These are phyloP conservation scores for Hippoglossus stenolepis DNA, from an alignment of 2,113 vertebrate genomes.

Conservation along the genomic window DNA sequence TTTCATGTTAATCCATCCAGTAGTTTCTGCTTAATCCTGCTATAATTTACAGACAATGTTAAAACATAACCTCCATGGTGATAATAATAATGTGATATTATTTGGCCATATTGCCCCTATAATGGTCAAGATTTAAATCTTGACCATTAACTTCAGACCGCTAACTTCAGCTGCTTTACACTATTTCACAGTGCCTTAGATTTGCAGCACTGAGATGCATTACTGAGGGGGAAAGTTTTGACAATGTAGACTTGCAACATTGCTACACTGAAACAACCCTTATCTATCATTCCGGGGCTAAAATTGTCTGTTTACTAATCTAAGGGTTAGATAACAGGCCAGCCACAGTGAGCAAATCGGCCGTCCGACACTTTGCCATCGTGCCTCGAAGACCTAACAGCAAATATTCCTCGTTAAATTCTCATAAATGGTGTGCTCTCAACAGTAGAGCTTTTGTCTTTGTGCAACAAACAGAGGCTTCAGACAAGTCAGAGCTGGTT, in stretches of 20 bases:
- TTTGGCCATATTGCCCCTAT: neutral
- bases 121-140: neutral
- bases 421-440: neutral
- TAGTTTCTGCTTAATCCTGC: too few species aligned
- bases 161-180: neutral
- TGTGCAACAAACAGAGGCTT: constrained; percentile 1
- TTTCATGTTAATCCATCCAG: too few species aligned
- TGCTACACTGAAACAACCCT: neutral
- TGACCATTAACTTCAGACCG: too few species aligned
- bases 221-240: neutral
- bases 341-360: neutral
- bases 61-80: too few species aligned
- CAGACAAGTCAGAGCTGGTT: constrained; percentile 63
- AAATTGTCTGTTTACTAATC: neutral
- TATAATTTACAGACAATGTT: too few species aligned
- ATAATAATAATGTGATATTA: too few species aligned
- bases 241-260: constrained; percentile 15
- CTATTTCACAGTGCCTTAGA: neutral
- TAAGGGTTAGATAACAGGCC: neutral
- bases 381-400: constrained; percentile 1
- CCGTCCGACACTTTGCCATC: neutral
- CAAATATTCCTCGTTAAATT: constrained; percentile 25
- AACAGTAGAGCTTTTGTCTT: constrained; percentile 61
- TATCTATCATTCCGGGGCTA: neutral
- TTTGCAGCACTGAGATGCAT: neutral